A percentile compares a stretch with the other conserved stretches of the same genome.
These are phyloP conservation scores for Pseudorhombus dupliciocellatus DNA, from an alignment of 2,113 vertebrate genomes.

Conservation along the genomic window DNA sequence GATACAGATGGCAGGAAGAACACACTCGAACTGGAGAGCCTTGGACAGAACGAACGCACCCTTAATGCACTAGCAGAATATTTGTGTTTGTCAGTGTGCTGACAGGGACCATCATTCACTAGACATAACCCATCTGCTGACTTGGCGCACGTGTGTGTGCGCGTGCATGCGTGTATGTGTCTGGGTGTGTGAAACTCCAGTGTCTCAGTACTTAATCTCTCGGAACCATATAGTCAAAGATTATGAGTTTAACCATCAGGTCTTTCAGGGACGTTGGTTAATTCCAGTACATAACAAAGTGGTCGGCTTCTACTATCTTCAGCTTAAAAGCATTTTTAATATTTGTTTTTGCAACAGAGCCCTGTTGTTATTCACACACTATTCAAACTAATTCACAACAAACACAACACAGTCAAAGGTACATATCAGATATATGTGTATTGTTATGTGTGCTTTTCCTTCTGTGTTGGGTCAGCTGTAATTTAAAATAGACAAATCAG, in stretches of 20 bases:
- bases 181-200: too few relatives aligned
- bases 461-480: background rate
- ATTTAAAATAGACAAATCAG: background rate
- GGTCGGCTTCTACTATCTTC: too few relatives aligned
- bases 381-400: too few relatives aligned
- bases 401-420: too few relatives aligned
- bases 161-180: background rate
- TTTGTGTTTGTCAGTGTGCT: conserved; percentile 38
- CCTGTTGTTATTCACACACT: too few relatives aligned
- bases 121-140: conserved; percentile 64
- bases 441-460: background rate
- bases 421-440: background rate
- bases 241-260: background rate
- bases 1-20: conserved; percentile 52
- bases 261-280: background rate
- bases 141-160: background rate
- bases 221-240: background rate
- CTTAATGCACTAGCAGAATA: conserved; percentile 27
- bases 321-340: too few relatives aligned
- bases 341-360: too few relatives aligned
- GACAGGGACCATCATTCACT: conserved; percentile 55
- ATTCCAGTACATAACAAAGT: too few relatives aligned
- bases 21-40: conserved; percentile 50
- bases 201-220: background rate
- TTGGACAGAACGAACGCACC: conserved; percentile 25